phyloP scores from a whole-genome alignment of 2,113 vertebrate species.

The Grallaria varia region DNA sequence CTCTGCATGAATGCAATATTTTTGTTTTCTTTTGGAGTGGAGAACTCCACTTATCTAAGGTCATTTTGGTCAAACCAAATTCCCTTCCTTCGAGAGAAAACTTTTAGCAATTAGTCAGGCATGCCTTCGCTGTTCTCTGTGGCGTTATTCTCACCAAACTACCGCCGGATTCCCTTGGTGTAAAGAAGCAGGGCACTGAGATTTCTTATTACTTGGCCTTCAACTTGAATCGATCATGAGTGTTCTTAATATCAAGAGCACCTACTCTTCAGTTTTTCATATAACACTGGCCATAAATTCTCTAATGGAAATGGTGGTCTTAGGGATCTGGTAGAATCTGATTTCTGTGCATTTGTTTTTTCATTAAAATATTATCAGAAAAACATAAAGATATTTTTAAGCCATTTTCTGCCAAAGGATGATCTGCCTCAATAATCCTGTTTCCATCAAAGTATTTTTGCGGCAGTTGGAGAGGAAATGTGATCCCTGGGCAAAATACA shows the following conservation, averaged over 20 bases:
- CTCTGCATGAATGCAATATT: neutral
- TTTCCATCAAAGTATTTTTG: neutral
- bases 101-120: neutral
- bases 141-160: neutral
- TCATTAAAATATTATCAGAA: neutral
- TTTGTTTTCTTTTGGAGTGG: neutral
- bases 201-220: neutral
- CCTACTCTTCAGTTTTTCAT: neutral
- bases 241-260: neutral
- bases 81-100: neutral
- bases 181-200: neutral
- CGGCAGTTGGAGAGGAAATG: neutral
- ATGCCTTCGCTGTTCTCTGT: neutral
- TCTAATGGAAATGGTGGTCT: rapidly evolving
- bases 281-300: neutral
- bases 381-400: neutral
- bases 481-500: neutral
- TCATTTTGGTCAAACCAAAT: neutral
- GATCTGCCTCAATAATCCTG: neutral
- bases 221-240: neutral
- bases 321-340: neutral
- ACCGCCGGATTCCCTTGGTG: neutral
- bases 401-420: neutral
- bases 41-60: neutral
- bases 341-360: neutral